Base-by-base conservation (phyloP, 2,113 vertebrate species). In the Pachypanchax playfairii region DNA sequence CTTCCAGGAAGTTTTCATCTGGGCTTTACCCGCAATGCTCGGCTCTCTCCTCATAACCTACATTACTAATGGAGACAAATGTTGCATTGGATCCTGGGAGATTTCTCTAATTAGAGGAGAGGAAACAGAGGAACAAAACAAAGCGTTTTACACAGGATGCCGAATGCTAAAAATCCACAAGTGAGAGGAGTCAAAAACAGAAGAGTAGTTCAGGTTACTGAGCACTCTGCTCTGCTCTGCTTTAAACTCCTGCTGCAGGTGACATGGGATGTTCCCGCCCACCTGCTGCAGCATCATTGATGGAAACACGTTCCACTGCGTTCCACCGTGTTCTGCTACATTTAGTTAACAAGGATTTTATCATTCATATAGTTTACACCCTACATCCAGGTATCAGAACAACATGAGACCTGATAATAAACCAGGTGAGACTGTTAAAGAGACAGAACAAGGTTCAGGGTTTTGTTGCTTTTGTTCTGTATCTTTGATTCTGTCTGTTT, bases 51-150 rank as follows among this genome's bases (percentile, higher is more conserved):
- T 84, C 71, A 82, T 84, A 91, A 90, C 85, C 85, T 83, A 87
- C 86, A 90, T 86, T 86, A 86, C 87, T 92, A 91, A 92, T 92
- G 86, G 90, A 90, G 91, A 92, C 89, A 91, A 90, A 92, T 90
- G 88, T 83, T 89, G 77, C 84, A 72, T 31, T 65, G 83, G 76
- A 85, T 88, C 89, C 91, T 90, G 82, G 83, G 90, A 90, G 88
- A 85, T 65, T 83, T 84, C 66, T 72, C 67, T 89, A 87, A 89
- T 88, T 77, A 88, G 84, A 74, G 76, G 69, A 73, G 52, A 66
- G 68, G 74, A 77, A 86, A 61, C 65, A 59, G 57, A 44, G 41
- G 54, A 61, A 48, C 46, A 20, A 22, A 10, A 25, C 28, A 21
- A 38, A 48, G 31, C 5, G 2, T 49, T 74, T 52, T 26, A 43